phyloP scores from a whole-genome alignment of 1,140 invertebrate species.

The Bombus turneri region DNA sequence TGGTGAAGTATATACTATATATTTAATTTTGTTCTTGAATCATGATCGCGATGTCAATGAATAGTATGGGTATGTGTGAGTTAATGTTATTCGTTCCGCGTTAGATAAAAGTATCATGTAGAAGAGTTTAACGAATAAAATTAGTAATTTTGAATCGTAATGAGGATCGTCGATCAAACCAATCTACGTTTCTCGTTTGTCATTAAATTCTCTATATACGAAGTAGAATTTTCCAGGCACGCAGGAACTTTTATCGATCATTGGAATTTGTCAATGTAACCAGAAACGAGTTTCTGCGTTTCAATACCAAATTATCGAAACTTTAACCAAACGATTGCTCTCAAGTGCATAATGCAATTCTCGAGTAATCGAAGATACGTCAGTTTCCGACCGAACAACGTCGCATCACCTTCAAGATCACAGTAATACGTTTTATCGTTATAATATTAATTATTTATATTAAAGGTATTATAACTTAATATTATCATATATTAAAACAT shows the following conservation, averaged over 20 bases:
- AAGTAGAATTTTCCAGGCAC: background rate
- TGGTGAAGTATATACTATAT: background rate
- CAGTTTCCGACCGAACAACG: conserved; percentile 3
- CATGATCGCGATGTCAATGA: background rate
- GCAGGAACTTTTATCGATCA: background rate
- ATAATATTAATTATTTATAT: too few species aligned
- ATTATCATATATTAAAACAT: too few species aligned
- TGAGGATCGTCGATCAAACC: too few species aligned
- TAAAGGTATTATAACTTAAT: too few species aligned
- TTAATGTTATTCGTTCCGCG: too few species aligned
- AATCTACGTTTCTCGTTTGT: too few species aligned
- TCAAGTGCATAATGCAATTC: conserved; percentile 5
- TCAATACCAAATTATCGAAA: background rate
- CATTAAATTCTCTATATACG: too few species aligned
- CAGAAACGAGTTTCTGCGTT: background rate
- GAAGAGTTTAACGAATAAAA: too few species aligned
- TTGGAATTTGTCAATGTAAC: background rate
- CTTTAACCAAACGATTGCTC: background rate
- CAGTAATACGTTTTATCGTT: background rate
- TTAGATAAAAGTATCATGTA: background rate
- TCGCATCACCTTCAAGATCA: background rate
- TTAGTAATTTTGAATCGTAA: too few species aligned
- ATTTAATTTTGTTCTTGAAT: background rate
- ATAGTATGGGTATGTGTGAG: background rate
- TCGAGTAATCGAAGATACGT: conserved; percentile 26